Percentiles rank a stretch among this genome's conserved stretches.
phyloP scores from a whole-genome alignment of 2,888 invertebrate genomes.

The Sicus ferrugineus region DNA sequence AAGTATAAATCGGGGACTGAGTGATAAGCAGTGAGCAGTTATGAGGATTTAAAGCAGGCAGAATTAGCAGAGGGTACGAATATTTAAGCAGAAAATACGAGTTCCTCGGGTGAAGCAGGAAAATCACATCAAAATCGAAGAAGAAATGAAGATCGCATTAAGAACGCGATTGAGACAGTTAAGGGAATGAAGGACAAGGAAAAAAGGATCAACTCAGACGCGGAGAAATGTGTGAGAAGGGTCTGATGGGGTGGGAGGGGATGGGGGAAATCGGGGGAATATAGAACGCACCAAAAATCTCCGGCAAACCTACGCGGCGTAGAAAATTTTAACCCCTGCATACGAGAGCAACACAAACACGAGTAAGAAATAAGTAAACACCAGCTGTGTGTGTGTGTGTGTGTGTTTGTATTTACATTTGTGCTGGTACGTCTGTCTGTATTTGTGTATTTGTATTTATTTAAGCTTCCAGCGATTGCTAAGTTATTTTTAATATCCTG shows the following conservation, averaged over 20 bases:
- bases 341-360: conserved; percentile 24
- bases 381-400: conserved; percentile 10
- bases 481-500: conserved; percentile 42
- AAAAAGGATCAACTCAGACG: no score
- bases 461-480: conserved; percentile 36
- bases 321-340: background rate
- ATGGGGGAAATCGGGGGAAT: background rate
- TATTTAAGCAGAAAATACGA: no score
- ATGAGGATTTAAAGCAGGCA: background rate
- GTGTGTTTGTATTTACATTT: background rate
- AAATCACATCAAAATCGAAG: no score
- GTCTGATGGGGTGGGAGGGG: background rate
- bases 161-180: background rate
- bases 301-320: background rate
- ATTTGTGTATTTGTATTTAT: conserved; percentile 18
- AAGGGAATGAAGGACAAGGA: background rate
- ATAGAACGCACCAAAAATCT: background rate
- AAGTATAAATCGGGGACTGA: background rate
- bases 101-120: no score
- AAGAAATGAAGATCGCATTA: background rate
- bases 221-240: background rate
- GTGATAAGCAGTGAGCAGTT: background rate
- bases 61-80: background rate
- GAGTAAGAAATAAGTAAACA: conserved; percentile 5
- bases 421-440: no score